Evolutionary conservation across 2,797 vertebrate genomes (phyloP), one percentile per base, ranked within the genome.

Genomic region (Cynopterus sphinx): DNA sequence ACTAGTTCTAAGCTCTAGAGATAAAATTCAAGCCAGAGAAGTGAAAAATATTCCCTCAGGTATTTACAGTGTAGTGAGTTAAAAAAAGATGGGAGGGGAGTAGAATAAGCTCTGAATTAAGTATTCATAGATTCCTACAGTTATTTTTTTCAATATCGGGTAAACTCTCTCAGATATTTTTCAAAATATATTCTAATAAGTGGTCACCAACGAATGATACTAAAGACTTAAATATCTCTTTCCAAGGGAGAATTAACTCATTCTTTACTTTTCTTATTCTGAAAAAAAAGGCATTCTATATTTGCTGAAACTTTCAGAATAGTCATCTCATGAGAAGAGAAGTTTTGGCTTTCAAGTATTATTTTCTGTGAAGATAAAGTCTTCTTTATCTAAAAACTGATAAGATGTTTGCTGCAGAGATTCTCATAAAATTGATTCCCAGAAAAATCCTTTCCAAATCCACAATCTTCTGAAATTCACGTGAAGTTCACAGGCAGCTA

Each of bases 161-260:
- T 39, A 86, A 95, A 81, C 46, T 84, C 51, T 53, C 15, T 95
- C 57, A 70, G 36, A 84, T 26, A 53, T 43, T 90, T 95, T 91
- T 19, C n/a, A 83, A 90, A 94, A 74, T 51, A 19, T 59, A 63
- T 87, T 33, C 9, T 77, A 57, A 68, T 5, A 63, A n/a, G 13
- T 33, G 5, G 87, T 59, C 81, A 68, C 7, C 36, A 33, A 85
- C 43, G 2, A 94, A 91, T 78, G 9, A 4, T 11, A 51, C 9
- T n/a, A 22, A 43, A 61, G 46, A 65, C 24, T 39, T 36, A 19
- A 78, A 57, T 13, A 9, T 41, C 31, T 82, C 31, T 73, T 95
- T 78, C 63, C 53, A 59, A 33, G n/a, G 49, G 4, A 89, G 24
- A 87, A 73, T 61, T 46, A 71, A 81, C 5, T 2, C 6, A 63